A percentile compares a stretch with the other conserved stretches of the same genome.
Conservation (phyloP, 2,797 vertebrate genomes). For the Anableps anableps region DNA sequence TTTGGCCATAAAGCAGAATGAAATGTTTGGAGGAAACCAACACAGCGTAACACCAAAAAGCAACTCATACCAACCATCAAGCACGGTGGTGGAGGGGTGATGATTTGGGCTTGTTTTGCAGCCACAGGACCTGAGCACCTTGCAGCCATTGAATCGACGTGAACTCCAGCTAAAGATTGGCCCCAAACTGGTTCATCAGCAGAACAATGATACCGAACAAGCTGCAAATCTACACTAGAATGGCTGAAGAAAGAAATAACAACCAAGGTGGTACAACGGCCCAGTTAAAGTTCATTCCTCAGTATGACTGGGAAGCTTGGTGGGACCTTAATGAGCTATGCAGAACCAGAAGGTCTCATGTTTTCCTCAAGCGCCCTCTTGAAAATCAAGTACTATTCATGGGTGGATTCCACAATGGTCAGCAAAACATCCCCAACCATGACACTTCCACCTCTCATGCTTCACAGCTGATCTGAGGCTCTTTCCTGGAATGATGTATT, state of each 20-base stretch:
- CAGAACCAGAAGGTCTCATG: neutral
- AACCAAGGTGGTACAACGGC: neutral
- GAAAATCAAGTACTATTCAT: too few species aligned
- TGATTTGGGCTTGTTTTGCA: neutral
- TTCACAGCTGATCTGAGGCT: neutral
- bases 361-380: neutral
- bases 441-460: neutral
- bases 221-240: neutral
- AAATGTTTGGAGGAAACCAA: too few species aligned
- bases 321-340: neutral
- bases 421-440: neutral
- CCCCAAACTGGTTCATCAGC: too few species aligned
- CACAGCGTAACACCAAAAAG: too few species aligned
- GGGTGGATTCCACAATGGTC: too few species aligned
- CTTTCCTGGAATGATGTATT: neutral
- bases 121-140: neutral
- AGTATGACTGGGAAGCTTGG: too few species aligned
- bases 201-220: too few species aligned
- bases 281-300: neutral
- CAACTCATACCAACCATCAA: too few species aligned
- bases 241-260: neutral
- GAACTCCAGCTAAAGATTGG: too few species aligned
- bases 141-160: neutral
- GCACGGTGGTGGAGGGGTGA: too few species aligned
- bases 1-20: too few species aligned